phyloP scores from a whole-genome alignment of 2,113 vertebrate genomes.

The Lampris incognitus region DNA sequence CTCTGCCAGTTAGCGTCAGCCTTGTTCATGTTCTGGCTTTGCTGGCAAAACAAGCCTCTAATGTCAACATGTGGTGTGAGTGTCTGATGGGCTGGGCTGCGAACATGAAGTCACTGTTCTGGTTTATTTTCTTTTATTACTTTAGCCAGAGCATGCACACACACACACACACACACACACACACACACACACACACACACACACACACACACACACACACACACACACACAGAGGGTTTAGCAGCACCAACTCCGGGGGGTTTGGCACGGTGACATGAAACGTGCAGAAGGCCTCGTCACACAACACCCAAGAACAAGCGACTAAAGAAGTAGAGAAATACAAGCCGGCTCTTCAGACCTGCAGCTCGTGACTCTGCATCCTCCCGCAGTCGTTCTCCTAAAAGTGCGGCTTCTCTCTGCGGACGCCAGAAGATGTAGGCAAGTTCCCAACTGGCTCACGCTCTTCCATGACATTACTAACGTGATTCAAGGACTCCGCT shows the following conservation, averaged over 20 bases:
- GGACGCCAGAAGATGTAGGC: slow-evolving; percentile 28
- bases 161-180: no score
- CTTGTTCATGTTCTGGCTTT: slow-evolving; percentile 46
- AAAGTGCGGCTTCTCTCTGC: slow-evolving; percentile 46
- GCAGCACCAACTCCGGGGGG: no score
- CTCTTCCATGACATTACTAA: slow-evolving; percentile 72
- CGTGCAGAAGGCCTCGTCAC: no score
- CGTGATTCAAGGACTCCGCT: slow-evolving; percentile 74
- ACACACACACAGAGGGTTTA: no score
- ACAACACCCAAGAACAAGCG: background rate
- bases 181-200: no score
- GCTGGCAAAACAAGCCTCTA: slow-evolving; percentile 59
- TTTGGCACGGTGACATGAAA: no score
- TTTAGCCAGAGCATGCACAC: no score
- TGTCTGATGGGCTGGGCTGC: slow-evolving; percentile 25
- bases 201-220: no score
- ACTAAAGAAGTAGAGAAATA: slow-evolving; percentile 3
- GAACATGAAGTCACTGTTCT: background rate
- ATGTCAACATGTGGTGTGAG: slow-evolving; percentile 48
- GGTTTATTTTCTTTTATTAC: no score
- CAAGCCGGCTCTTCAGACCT: background rate
- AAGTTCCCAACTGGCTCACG: slow-evolving; percentile 45
- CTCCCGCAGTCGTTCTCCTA: slow-evolving; percentile 18
- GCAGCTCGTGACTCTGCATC: slow-evolving; percentile 13
- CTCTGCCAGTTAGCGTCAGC: slow-evolving; percentile 34